These are phyloP conservation scores for Eretmocerus hayati DNA, from an alignment of 2,888 invertebrate genomes.

Conservation along the genomic window DNA sequence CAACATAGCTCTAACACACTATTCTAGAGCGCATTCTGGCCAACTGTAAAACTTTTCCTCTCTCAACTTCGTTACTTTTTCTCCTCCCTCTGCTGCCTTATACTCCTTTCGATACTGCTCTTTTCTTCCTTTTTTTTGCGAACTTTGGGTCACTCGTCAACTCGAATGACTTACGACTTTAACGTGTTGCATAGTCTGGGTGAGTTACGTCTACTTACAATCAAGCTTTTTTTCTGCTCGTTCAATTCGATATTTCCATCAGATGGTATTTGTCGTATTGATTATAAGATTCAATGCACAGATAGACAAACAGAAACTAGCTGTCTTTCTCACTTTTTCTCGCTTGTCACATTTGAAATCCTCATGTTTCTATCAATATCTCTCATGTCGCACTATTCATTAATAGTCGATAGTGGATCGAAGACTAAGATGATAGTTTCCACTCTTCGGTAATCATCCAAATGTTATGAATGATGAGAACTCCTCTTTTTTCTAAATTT, in stretches of 20 bases:
- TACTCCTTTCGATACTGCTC: background rate
- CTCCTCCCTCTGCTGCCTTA: background rate
- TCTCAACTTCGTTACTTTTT: background rate
- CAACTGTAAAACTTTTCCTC: background rate
- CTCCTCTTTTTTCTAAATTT: too few relatives aligned
- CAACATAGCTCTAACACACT: too few relatives aligned
- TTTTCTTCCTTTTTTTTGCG: constrained; percentile 1
- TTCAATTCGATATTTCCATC: constrained; percentile 19
- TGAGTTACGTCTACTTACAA: background rate
- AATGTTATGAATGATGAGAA: too few relatives aligned
- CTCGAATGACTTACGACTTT: constrained; percentile 17
- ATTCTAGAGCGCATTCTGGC: background rate
- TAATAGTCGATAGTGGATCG: too few relatives aligned
- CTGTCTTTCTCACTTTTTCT: too few relatives aligned
- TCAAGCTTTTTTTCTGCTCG: constrained; percentile 11
- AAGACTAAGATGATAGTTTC: too few relatives aligned
- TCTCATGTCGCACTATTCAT: too few relatives aligned
- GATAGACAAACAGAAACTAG: too few relatives aligned
- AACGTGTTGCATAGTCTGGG: constrained; percentile 10
- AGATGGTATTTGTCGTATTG: constrained; percentile 21
- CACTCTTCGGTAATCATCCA: too few relatives aligned
- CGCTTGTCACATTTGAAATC: too few relatives aligned
- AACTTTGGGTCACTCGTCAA: constrained; percentile 1
- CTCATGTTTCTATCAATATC: too few relatives aligned
- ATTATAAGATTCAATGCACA: too few relatives aligned